Evolutionary conservation across 1,140 invertebrate genomes (phyloP).

Genomic region (Rhizoglyphus robini): DNA sequence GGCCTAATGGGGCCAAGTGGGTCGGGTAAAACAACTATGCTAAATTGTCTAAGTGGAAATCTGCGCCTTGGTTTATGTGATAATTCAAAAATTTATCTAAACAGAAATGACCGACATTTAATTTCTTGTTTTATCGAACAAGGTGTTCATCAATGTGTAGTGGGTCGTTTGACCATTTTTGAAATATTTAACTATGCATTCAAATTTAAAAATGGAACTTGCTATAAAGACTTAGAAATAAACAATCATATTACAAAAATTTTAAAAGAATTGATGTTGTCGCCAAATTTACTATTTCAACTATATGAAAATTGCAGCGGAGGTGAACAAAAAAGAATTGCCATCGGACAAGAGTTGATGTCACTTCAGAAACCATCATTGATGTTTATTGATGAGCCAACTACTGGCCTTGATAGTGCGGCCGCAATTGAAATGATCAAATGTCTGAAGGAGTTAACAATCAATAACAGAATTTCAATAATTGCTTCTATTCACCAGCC

Average conservation of each 20-base stretch:
- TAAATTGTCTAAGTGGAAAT: slow-evolving; percentile 13
- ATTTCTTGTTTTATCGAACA: slow-evolving; percentile 13
- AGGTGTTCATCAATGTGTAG: slow-evolving; percentile 5
- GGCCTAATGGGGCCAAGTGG: slow-evolving; percentile 5
- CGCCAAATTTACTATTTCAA: slow-evolving; percentile 46
- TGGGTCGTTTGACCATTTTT: slow-evolving; percentile 6
- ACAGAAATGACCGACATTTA: background rate
- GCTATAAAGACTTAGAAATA: slow-evolving; percentile 48
- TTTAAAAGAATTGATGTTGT: background rate
- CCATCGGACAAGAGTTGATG: slow-evolving; percentile 5
- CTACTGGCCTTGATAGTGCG: background rate
- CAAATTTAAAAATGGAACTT: too few species aligned
- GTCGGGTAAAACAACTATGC: slow-evolving; percentile 17
- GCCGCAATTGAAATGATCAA: background rate
- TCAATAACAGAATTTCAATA: slow-evolving; percentile 2
- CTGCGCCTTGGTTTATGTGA: background rate
- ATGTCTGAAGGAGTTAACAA: background rate
- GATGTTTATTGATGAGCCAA: slow-evolving; percentile 90
- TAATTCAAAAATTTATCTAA: slow-evolving; percentile 8
- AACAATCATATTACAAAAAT: background rate
- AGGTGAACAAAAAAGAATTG: slow-evolving; percentile 4
- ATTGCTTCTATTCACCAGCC: slow-evolving; percentile 19
- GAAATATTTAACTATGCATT: slow-evolving; percentile 82
- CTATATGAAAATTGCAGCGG: background rate
- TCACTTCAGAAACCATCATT: slow-evolving; percentile 48